These are phyloP conservation scores for Trogon melanurus DNA, from an alignment of 2,113 vertebrate genomes.

Conservation along the genomic window DNA sequence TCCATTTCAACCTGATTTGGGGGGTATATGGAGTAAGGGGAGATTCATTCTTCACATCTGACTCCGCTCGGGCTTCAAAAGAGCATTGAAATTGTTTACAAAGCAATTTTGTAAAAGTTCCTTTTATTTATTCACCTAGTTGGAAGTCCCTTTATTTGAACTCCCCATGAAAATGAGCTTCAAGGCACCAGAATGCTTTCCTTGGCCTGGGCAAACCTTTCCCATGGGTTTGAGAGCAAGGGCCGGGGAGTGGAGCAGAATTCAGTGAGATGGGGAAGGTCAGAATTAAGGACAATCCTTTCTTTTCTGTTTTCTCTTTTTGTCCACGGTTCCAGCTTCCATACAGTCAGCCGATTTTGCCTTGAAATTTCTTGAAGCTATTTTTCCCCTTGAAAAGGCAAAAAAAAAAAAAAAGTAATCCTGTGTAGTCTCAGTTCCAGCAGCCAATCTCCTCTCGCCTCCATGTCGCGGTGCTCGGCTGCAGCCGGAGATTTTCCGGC, in stretches of 20 bases:
- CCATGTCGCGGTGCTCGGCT: fast-evolving
- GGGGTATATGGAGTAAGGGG: background rate
- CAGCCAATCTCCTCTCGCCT: background rate
- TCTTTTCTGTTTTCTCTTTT: background rate
- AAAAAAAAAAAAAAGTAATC: background rate
- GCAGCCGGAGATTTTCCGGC: background rate
- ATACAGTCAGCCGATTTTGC: background rate
- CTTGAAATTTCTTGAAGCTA: background rate
- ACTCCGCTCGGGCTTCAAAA: background rate
- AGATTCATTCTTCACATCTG: background rate
- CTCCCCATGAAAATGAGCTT: background rate
- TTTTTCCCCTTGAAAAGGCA: background rate
- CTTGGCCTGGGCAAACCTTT: background rate
- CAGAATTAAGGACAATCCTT: background rate
- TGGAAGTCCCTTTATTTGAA: background rate
- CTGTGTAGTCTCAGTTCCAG: background rate
- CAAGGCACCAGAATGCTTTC: background rate
- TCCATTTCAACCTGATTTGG: background rate
- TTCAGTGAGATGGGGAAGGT: fast-evolving
- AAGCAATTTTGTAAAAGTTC: background rate
- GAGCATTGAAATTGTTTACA: background rate
- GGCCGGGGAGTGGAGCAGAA: fast-evolving
- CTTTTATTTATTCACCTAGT: background rate
- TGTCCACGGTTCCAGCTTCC: background rate
- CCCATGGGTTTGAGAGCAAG: fast-evolving